Conservation (phyloP, 2,888 invertebrate species). For the Caenorhabditis imperialis region DNA sequence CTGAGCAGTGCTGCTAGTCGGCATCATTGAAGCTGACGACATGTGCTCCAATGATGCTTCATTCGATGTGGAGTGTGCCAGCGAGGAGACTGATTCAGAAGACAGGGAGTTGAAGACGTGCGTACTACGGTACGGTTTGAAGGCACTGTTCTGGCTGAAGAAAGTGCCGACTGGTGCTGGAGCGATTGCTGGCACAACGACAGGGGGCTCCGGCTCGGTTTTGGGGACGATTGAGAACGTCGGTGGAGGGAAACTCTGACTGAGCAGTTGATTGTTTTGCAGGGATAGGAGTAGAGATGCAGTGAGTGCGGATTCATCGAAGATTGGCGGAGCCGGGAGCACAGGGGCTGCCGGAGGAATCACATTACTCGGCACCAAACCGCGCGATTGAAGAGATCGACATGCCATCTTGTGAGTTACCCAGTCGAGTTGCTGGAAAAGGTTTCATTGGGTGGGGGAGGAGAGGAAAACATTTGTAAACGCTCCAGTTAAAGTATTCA, state of each 20-base stretch:
- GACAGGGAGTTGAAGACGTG: constrained; percentile 36
- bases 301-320: constrained; percentile 27
- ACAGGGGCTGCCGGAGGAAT: constrained; percentile 18
- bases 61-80: constrained; percentile 21
- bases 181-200: constrained; percentile 10
- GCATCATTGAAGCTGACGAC: constrained; percentile 29
- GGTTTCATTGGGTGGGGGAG: no score
- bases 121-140: constrained; percentile 43
- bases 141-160: constrained; percentile 35
- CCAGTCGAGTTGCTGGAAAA: constrained; percentile 70
- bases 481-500: no score
- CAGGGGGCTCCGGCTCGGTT: constrained; percentile 19
- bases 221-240: constrained; percentile 32
- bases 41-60: constrained; percentile 37
- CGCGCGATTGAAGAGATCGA: constrained; percentile 50
- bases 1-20: constrained; percentile 21
- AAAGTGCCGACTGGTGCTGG: constrained; percentile 7
- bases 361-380: constrained; percentile 34
- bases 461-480: no score
- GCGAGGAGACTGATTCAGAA: constrained; percentile 37
- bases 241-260: constrained; percentile 14
- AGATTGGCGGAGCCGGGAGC: constrained; percentile 2
- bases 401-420: constrained; percentile 68
- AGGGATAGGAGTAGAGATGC: constrained; percentile 30
- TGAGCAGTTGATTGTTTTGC: constrained; percentile 18